phyloP scores from a whole-genome alignment of 1,140 invertebrate species.

The Coptotermes formosanus region DNA sequence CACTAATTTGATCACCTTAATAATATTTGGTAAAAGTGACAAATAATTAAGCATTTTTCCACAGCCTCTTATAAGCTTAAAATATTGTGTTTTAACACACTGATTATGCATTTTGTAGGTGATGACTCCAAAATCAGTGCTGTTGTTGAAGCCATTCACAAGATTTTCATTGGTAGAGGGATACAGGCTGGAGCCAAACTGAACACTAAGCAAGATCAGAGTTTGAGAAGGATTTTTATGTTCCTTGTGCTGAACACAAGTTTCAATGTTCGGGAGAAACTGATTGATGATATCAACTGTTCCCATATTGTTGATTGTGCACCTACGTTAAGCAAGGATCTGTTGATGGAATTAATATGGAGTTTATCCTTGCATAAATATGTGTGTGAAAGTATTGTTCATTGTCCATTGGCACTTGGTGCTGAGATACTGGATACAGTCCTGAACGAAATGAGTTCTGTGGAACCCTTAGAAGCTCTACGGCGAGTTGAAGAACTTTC shows the following conservation, averaged over 20 bases:
- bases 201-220: neutral
- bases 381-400: conserved; percentile 18
- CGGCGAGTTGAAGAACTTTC: neutral
- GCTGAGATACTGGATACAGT: conserved; percentile 12
- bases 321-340: conserved; percentile 23
- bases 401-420: conserved; percentile 11
- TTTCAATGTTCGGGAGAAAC: conserved; percentile 4
- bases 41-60: no score
- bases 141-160: neutral
- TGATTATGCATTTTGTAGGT: neutral
- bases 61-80: no score
- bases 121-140: neutral
- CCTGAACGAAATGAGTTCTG: neutral
- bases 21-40: no score
- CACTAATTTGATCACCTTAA: no score
- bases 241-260: conserved; percentile 27
- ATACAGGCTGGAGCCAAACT: neutral
- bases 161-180: neutral
- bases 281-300: conserved; percentile 24
- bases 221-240: conserved; percentile 13
- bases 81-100: neutral
- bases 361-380: neutral
- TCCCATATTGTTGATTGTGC: conserved; percentile 18
- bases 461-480: neutral
- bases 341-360: conserved; percentile 17